Conservation (phyloP, 2,888 invertebrate genomes). For the Hanleya hanleyi region DNA sequence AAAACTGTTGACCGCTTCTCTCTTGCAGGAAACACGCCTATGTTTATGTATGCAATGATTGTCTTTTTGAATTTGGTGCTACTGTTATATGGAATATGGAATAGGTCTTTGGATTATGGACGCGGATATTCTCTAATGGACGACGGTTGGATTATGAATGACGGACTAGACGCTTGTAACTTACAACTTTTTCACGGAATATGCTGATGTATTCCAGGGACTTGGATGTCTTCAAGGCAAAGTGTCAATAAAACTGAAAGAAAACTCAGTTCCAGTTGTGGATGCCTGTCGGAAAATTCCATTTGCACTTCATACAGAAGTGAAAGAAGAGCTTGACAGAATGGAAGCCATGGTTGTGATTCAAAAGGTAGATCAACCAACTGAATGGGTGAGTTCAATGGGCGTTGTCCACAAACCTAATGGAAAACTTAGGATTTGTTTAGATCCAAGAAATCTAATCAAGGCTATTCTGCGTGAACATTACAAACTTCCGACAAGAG, state of each 20-base stretch:
- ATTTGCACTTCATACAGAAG: slow-evolving; percentile 27
- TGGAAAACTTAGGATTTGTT: slow-evolving; percentile 41
- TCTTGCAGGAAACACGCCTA: too few relatives aligned
- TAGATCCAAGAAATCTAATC: slow-evolving; percentile 46
- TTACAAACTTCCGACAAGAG: slow-evolving; percentile 39
- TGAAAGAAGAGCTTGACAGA: slow-evolving; percentile 35
- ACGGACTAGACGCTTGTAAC: slow-evolving; percentile 9
- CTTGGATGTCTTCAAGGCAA: slow-evolving; percentile 39
- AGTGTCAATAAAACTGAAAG: slow-evolving; percentile 29
- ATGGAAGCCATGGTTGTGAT: slow-evolving; percentile 36
- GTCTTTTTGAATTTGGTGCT: too few relatives aligned
- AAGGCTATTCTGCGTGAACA: slow-evolving; percentile 36
- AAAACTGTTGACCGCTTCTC: too few relatives aligned
- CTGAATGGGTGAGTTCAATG: slow-evolving; percentile 45
- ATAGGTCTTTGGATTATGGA: too few relatives aligned
- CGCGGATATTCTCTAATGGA: too few relatives aligned
- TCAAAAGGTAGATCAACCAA: slow-evolving; percentile 39
- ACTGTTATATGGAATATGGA: too few relatives aligned
- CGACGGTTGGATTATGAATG: too few relatives aligned
- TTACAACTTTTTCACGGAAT: not conserved
- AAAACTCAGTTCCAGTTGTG: slow-evolving; percentile 34
- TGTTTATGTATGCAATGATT: too few relatives aligned
- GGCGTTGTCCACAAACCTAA: slow-evolving; percentile 35
- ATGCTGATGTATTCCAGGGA: slow-evolving; percentile 24
- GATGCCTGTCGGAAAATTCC: slow-evolving; percentile 38